Conservation (phyloP, 2,113 vertebrate species). For the Thermophis baileyi region DNA sequence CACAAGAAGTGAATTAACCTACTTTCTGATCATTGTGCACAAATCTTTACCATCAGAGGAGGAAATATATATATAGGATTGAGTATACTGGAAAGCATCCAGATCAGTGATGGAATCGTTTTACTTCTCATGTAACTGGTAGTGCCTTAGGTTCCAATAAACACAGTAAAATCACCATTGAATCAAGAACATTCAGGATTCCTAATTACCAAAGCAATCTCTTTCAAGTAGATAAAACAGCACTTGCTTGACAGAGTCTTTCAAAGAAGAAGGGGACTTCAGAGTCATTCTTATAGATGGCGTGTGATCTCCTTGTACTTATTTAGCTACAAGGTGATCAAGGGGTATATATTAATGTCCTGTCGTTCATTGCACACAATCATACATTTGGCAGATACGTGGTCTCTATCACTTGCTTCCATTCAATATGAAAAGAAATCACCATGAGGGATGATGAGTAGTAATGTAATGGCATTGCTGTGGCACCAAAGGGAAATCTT, state of each 20-base stretch:
- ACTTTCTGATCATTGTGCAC: too few relatives aligned
- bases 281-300: neutral
- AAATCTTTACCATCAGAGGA: too few relatives aligned
- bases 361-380: neutral
- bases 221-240: neutral
- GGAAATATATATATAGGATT: too few relatives aligned
- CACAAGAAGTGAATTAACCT: too few relatives aligned
- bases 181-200: neutral
- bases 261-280: neutral
- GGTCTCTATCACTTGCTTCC: neutral
- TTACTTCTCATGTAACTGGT: too few relatives aligned
- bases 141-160: neutral
- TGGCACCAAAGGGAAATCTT: neutral
- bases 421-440: neutral
- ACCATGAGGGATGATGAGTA: neutral
- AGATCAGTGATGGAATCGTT: neutral
- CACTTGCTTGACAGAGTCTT: neutral
- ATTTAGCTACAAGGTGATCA: neutral
- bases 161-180: neutral
- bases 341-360: neutral
- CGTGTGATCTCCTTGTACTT: neutral
- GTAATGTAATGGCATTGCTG: neutral
- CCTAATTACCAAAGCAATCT: neutral
- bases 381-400: neutral
- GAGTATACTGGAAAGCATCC: too few relatives aligned